Evolutionary conservation across 2,113 vertebrate species (phyloP), one percentile per base, ranked within the genome.

Genomic region (Phyllostomus hastatus): DNA sequence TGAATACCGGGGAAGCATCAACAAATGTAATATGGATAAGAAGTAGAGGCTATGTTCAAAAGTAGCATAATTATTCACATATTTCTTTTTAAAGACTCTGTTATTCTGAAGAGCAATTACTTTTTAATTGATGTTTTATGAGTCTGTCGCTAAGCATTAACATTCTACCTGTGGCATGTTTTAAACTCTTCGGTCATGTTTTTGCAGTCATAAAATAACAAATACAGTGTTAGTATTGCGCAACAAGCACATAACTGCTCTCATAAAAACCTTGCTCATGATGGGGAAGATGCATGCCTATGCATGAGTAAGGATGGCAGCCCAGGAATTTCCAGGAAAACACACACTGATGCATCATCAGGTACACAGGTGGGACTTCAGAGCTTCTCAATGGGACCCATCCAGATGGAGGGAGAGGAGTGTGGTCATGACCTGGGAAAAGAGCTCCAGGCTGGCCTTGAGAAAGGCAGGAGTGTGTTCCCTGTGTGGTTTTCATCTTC

Each of bases 111-210:
- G 86, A 85, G 26, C 46, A 92, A 92, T 78, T 16, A 76, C 72
- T 46, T 88, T 96, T 92, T 83, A 97, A 61, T 81, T 88, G 85
- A 38, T 88, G 33, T 94, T 90, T 95, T 90, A 93, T 88, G 80
- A 96, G 54, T 95, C 41, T 15, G 10, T 61, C 17, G 10, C 24
- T 64, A 31, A 15, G 61, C 11, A 31, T 64, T 64, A 64, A 64
- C 61, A 64, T 64, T 64, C 61, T 64, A 31, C 54, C 85, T 89
- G 19, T 17, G 64, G 48, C 11, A 24, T 95, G 66, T 79, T 92
- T 96, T 89, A 75, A 43, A 38, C 7, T 87, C 41, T 61, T 72
- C 61, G 31, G 8, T 95, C 83, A 93, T 87, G 91, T 66, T 91
- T 97, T 78, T 79, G 66, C 54, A 82, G n/a, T 91, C 91, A 86